Evolutionary conservation across 2,113 vertebrate species (phyloP), one percentile per base, ranked within the genome.

Genomic region (Ramphastos sulfuratus): DNA sequence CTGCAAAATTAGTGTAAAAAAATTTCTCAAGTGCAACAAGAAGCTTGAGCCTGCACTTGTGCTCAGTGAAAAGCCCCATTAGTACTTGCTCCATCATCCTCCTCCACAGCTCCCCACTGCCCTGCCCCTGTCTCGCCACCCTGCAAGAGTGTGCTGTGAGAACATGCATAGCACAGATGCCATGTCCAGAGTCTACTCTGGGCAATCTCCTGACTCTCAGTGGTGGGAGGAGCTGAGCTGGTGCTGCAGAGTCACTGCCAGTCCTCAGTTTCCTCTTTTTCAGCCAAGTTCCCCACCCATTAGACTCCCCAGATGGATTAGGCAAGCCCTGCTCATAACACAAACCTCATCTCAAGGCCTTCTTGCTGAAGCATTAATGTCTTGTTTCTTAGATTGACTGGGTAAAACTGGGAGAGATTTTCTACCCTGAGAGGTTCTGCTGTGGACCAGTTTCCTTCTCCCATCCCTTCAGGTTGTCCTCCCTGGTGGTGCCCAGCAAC

Each of bases 111-210:
- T 81, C 30, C 67, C 58, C 42, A 8, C 46, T 1, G 1, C 46
- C 33, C 24, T 6, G 0, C 20, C n/a, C 58, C 71, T 19, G 20
- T n/a, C 70, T 58, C 0, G 0, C 59, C 64, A 48, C 52, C 11
- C 59, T 4, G 1, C 5, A 2, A 6, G 27, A 33, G 4, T 37
- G 18, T 65, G 63, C 44, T 7, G 25, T 14, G 39, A 73, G 30
- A 60, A 0, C 1, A 0, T 7, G 15, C 1, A 0, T 6, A 33
- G 24, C 11, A 67, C 9, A 4, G 27, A 5, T 6, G 4, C 8
- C 33, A 5, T 7, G 4, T 10, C 33, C 12, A 1, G 9, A 19
- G 60, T n/a, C 44, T 39, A 20, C 46, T 66, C 52, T 30, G 73
- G 52, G 15, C 3, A 1, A 25, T 21, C 33, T 67, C 52, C 46